Evolutionary conservation across 2,888 invertebrate species (phyloP), one percentile per base, ranked within the genome.

Genomic region (Pheosia gnoma): DNA sequence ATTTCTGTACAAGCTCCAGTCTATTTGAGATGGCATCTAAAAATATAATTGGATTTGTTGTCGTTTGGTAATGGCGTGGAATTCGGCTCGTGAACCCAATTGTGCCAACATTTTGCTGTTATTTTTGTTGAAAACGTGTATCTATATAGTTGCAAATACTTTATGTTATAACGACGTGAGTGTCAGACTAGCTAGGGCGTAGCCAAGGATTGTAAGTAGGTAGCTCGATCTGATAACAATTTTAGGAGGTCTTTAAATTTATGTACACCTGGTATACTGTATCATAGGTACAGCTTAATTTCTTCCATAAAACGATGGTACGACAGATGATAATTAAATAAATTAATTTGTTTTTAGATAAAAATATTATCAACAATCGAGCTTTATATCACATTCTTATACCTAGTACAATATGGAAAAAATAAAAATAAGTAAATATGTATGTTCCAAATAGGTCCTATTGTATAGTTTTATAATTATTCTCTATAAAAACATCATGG

Each of bases 341-440:
- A 25, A 51, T 51, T 5, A 51, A 51, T 54, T 54, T 37, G n/a
- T 41, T 41, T 38, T 41, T 11, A 56, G n/a, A 41, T 41, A 52
- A 52, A 25, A 55, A n/a, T 11, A 38, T 75, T 67, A 74, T 77
- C 69, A 71, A 61, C 69, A 78, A 78, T 67, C 69, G 78, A 78
- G 77, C 77, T 78, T 78, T 74, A 74, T 54, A 63, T 67, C n/a
- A 11, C 70, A 68, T 70, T 70, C 61, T 66, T 68, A 25, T 25
- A 25, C 25, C 25, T 68, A 73, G 77, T 75, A 77, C 77, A 77
- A 77, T 76, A 74, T 70, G 63, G 69, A 68, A 66, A 62, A 68
- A 66, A 62, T 60, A 41, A 52, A 25, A n/a, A 39, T 41, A 55
- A 36, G 45, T 45, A 45, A 47, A 53, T 38, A 53, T 37, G 5